Evolutionary conservation across 1,140 invertebrate species (phyloP), one percentile per base, ranked within the genome.

Genomic region (Drosophila teissieri): DNA sequence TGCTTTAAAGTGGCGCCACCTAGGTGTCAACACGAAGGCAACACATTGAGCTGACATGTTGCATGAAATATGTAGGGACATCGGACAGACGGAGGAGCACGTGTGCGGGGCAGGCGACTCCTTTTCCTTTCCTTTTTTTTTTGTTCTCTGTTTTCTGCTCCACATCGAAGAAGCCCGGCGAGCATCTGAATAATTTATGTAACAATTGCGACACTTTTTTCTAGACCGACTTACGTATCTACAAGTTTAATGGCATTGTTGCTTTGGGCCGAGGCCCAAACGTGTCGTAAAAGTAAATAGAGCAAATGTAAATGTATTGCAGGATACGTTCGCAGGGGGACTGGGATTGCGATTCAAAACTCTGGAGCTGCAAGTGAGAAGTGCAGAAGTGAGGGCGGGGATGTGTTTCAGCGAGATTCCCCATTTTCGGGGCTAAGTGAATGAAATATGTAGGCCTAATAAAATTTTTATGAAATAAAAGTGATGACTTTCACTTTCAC

Each of bases 381-480:
- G 36, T 37, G 36, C 36, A 14, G 27, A 31, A 10, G 27, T 31
- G 27, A 31, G 14, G 36, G 36, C 3, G 4, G 36, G 36, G 11
- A 37, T 37, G 36, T 37, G 14, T 37, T 37, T 37, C 36, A 40
- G 56, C 10, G n/a, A 27, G 36, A 19, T 40, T 24, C 56, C 53
- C 53, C 42, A n/a, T 3, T 31, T 65, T 64, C 55, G 57, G 57
- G 60, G 51, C 80, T 89, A 89, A 88, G 76, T 84, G 83, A 89
- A 88, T 88, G 83, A 88, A 88, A 88, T 88, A 88, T 88, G 72
- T 76, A 68, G 80, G 76, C 76, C 84, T 89, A 80, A 88, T 89
- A 84, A 89, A 88, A 88, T 70, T 88, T 88, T 69, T 89, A 88
- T 88, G 80, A 88, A 84, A 88, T 88, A 84, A 88, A 88, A 84